These are phyloP conservation scores for Argyrosomus japonicus DNA, from an alignment of 2,113 vertebrate species.

Conservation along the genomic window DNA sequence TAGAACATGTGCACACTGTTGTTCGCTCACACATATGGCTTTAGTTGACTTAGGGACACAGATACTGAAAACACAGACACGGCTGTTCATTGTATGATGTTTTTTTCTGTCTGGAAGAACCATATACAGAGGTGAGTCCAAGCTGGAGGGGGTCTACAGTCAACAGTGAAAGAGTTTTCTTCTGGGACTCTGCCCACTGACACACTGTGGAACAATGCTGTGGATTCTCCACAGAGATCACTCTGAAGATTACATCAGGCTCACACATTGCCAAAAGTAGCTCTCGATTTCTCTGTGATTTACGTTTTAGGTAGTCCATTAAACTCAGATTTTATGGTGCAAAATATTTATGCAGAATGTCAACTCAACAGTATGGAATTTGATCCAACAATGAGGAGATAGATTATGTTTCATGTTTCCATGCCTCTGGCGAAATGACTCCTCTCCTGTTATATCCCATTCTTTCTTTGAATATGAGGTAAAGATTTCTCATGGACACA, in stretches of 20 bases:
- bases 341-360: conserved; percentile 16
- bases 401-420: conserved; percentile 12
- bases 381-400: conserved; percentile 6
- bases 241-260: conserved; percentile 49
- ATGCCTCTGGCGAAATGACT: conserved; percentile 6
- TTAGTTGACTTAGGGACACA: background rate
- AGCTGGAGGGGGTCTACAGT: conserved; percentile 45
- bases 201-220: conserved; percentile 37
- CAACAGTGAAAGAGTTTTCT: conserved; percentile 12
- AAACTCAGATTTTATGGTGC: conserved; percentile 7
- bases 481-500: background rate
- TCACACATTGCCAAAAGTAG: conserved; percentile 25
- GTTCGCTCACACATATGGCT: conserved; percentile 24
- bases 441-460: background rate
- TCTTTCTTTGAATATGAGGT: background rate
- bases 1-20: conserved; percentile 34
- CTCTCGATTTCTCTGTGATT: conserved; percentile 25
- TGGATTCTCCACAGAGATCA: conserved; percentile 36
- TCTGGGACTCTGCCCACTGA: conserved; percentile 19
- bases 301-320: conserved; percentile 30
- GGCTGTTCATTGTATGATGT: conserved; percentile 10
- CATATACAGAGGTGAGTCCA: conserved; percentile 3
- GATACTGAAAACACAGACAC: conserved; percentile 29
- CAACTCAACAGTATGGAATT: background rate
- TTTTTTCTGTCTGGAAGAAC: conserved; percentile 16